Conservation (phyloP, 2,113 vertebrate genomes). For the Sus scrofa region DNA sequence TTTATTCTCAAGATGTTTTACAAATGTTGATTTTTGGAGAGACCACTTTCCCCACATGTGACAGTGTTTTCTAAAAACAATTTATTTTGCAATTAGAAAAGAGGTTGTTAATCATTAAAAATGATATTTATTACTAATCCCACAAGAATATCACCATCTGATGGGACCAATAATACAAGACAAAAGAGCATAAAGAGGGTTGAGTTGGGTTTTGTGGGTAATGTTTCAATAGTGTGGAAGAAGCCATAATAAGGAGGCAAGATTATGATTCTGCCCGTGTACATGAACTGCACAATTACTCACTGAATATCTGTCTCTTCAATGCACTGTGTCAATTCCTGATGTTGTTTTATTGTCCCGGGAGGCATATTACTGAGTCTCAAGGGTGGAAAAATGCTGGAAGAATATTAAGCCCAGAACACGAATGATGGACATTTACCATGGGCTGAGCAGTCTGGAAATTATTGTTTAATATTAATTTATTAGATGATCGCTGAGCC, state of each 20-base stretch:
- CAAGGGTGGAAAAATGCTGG: constrained; percentile 71
- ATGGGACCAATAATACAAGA: background rate
- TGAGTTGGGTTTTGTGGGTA: background rate
- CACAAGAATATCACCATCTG: background rate
- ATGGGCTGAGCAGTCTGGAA: constrained; percentile 80
- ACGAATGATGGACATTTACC: constrained; percentile 76
- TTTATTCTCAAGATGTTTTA: constrained; percentile 46
- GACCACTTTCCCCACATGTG: background rate
- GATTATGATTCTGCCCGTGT: constrained; percentile 8
- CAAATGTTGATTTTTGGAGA: background rate
- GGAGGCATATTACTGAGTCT: constrained; percentile 70
- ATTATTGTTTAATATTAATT: constrained; percentile 86
- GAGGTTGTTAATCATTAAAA: constrained; percentile 35
- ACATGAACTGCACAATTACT: constrained; percentile 36
- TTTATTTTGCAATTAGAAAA: constrained; percentile 20
- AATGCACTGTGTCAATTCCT: constrained; percentile 31
- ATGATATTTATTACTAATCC: constrained; percentile 1
- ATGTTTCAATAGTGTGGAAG: constrained; percentile 50
- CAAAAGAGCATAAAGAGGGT: background rate
- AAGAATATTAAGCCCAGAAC: constrained; percentile 80
- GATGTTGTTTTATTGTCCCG: constrained; percentile 72
- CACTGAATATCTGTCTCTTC: constrained; percentile 59
- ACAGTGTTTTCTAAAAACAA: background rate
- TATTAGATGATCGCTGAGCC: constrained; percentile 82
- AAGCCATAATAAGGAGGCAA: constrained; percentile 36